phyloP scores from a whole-genome alignment of 2,888 invertebrate species.

The Cylindroiulus punctatus region DNA sequence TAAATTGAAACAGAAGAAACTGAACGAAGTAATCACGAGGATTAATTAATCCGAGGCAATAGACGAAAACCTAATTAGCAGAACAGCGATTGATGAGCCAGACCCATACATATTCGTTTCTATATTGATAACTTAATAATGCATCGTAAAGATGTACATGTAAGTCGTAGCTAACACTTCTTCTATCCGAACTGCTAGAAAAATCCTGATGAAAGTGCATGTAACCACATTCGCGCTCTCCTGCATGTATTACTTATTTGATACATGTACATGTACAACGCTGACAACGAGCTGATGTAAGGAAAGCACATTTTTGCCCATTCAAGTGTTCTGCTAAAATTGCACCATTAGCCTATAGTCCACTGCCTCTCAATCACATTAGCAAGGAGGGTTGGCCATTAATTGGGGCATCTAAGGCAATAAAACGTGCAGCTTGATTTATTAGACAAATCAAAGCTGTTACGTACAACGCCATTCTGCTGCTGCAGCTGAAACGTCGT shows the following conservation, averaged over 20 bases:
- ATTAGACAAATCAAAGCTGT: slow-evolving; percentile 38
- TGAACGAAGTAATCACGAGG: neutral
- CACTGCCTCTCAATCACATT: slow-evolving; percentile 38
- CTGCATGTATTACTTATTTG: neutral
- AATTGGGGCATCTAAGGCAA: slow-evolving; percentile 29
- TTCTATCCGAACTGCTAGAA: neutral
- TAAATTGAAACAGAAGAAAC: slow-evolving; percentile 31
- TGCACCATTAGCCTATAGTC: slow-evolving; percentile 23
- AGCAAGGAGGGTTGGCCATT: neutral
- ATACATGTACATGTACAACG: neutral
- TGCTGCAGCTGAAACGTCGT: neutral
- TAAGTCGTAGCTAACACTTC: neutral
- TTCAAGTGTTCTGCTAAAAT: slow-evolving; percentile 17
- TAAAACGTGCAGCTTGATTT: slow-evolving; percentile 42
- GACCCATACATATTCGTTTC: slow-evolving; percentile 1
- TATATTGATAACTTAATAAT: slow-evolving; percentile 28
- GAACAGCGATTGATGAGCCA: slow-evolving; percentile 27
- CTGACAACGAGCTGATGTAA: slow-evolving; percentile 18
- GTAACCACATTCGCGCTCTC: neutral
- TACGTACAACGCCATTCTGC: neutral
- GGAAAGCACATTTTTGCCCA: slow-evolving; percentile 2
- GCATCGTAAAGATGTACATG: neutral
- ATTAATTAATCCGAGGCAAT: slow-evolving; percentile 31
- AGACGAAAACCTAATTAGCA: slow-evolving; percentile 34
- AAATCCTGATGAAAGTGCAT: neutral